Conservation (phyloP, 2,888 invertebrate genomes). For the Cheilosia pagana region DNA sequence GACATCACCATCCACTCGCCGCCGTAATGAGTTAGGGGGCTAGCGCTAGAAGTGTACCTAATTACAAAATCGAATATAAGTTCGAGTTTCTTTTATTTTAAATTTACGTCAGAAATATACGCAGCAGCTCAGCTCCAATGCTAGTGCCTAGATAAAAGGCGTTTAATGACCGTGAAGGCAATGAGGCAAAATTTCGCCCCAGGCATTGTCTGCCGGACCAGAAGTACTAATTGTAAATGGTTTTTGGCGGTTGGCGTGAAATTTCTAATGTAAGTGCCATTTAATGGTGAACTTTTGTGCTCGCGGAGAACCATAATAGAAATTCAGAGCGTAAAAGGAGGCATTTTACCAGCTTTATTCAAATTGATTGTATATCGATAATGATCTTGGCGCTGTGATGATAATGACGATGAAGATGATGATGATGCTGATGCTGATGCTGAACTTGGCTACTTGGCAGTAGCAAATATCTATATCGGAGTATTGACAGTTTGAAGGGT, state of each 20-base stretch:
- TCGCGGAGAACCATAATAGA: constrained; percentile 47
- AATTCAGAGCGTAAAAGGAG: constrained; percentile 61
- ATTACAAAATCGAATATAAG: constrained; percentile 57
- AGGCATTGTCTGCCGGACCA: constrained; percentile 59
- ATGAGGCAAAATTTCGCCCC: constrained; percentile 51
- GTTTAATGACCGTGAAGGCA: constrained; percentile 65
- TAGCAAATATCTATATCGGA: constrained; percentile 71
- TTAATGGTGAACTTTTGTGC: constrained; percentile 60
- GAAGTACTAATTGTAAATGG: constrained; percentile 70
- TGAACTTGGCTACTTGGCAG: constrained; percentile 61
- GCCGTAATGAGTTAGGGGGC: constrained; percentile 26
- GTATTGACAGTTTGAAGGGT: constrained; percentile 71
- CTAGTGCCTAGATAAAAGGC: constrained; percentile 48
- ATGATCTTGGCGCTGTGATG: constrained; percentile 34
- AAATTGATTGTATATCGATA: constrained; percentile 59
- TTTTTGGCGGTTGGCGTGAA: constrained; percentile 69
- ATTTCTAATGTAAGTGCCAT: constrained; percentile 72
- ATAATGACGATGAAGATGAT: constrained; percentile 3
- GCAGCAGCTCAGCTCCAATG: constrained; percentile 1
- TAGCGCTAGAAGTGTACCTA: constrained; percentile 44
- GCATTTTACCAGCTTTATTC: constrained; percentile 42
- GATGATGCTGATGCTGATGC: constrained; percentile 51
- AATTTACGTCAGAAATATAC: constrained; percentile 34
- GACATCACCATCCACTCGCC: constrained; percentile 8
- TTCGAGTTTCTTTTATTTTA: constrained; percentile 30